phyloP scores from a whole-genome alignment of 2,797 vertebrate species.

The Macrochelys suwanniensis region DNA sequence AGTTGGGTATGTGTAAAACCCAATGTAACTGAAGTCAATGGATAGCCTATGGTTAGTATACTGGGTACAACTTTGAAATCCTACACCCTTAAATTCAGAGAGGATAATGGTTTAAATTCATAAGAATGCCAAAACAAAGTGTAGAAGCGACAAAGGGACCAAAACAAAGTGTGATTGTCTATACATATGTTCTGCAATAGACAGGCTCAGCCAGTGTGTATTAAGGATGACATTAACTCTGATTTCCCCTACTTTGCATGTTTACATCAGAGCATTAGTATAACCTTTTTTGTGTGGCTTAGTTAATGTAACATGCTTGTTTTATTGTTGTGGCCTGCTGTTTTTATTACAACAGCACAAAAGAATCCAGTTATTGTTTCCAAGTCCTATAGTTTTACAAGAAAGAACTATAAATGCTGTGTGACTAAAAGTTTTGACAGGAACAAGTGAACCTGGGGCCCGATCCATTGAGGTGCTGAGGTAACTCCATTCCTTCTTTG shows the following conservation, averaged over 20 bases:
- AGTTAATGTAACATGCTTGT: neutral
- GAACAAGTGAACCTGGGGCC: slow-evolving; percentile 37
- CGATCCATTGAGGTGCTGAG: neutral
- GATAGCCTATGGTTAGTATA: neutral
- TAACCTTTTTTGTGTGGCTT: neutral
- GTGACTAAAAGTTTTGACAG: slow-evolving; percentile 27
- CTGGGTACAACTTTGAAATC: neutral
- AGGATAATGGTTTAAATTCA: neutral
- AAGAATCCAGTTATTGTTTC: neutral
- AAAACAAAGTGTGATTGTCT: neutral
- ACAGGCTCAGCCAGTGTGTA: fast-evolving
- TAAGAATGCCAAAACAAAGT: neutral
- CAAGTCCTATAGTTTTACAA: slow-evolving; percentile 42
- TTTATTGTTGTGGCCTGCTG: slow-evolving; percentile 40
- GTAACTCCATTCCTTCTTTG: slow-evolving; percentile 68
- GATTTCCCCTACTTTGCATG: neutral
- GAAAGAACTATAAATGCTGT: slow-evolving; percentile 32
- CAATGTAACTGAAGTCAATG: neutral
- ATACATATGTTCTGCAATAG: neutral
- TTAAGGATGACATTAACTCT: neutral
- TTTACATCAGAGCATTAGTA: neutral
- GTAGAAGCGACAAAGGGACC: neutral
- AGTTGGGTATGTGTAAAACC: neutral
- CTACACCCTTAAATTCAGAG: neutral
- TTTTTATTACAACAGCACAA: slow-evolving; percentile 57